phyloP scores from a whole-genome alignment of 2,797 vertebrate genomes.

The Premnoplex brunnescens region DNA sequence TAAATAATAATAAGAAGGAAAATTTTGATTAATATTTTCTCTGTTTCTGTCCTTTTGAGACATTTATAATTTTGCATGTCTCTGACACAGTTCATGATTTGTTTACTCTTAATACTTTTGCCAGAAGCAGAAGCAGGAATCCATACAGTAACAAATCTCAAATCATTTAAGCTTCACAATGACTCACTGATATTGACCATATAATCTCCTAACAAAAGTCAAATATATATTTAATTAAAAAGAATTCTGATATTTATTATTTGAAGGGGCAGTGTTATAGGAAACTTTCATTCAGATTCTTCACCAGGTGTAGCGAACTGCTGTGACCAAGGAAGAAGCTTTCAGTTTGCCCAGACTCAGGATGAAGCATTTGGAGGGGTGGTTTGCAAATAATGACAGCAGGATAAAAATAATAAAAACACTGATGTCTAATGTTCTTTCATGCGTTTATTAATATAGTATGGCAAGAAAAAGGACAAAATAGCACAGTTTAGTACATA shows the following conservation, averaged over 20 bases:
- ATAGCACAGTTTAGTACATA: background rate
- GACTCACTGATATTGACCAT: background rate
- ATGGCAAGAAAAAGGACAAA: background rate
- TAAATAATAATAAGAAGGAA: background rate
- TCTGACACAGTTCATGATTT: background rate
- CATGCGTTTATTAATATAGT: background rate
- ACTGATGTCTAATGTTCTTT: background rate
- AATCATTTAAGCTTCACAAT: background rate
- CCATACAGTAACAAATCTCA: background rate
- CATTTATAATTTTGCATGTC: background rate
- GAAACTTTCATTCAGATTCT: background rate
- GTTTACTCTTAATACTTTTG: slow-evolving; percentile 5
- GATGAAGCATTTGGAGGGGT: background rate
- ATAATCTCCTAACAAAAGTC: background rate
- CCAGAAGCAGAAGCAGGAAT: background rate
- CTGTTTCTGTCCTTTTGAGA: background rate
- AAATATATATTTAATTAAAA: background rate
- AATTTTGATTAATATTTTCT: background rate
- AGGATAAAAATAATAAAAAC: rapidly evolving
- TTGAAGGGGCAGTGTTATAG: background rate
- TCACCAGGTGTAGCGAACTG: background rate
- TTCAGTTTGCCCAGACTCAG: background rate
- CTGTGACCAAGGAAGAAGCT: background rate
- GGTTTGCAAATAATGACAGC: background rate
- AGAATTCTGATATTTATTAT: background rate